Evolutionary conservation across 92 coral and sea anemone genomes (phyloP).

Genomic region (Muricea muricata): DNA sequence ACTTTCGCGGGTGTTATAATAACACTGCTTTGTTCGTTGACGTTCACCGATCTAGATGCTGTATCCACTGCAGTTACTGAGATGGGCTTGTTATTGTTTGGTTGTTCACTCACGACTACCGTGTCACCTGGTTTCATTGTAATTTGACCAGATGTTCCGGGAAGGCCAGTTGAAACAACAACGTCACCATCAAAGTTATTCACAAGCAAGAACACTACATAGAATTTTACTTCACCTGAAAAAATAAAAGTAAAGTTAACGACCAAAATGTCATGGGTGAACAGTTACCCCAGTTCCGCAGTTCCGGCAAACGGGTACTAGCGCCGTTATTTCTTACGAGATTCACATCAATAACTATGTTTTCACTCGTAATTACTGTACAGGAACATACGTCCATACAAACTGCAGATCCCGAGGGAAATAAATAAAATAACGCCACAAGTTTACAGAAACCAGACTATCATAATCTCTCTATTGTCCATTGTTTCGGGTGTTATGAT

Average conservation of each 20-base stretch:
- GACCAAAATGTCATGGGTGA: too few species aligned
- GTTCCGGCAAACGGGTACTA: too few species aligned
- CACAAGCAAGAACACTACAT: conserved; percentile 1
- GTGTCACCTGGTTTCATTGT: conserved; percentile 17
- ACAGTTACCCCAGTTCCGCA: too few species aligned
- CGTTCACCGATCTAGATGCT: not conserved
- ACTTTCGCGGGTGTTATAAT: not conserved
- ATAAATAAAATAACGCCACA: too few species aligned
- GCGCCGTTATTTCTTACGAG: too few species aligned
- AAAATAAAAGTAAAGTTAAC: not conserved
- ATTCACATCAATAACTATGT: too few species aligned
- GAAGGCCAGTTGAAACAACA: conserved; percentile 8
- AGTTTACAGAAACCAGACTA: too few species aligned
- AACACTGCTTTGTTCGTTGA: conserved; percentile 10
- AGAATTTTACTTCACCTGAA: not conserved
- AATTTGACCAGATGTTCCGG: conserved; percentile 6
- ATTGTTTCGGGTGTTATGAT: too few species aligned
- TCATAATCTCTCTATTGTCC: too few species aligned
- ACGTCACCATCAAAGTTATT: conserved; percentile 11
- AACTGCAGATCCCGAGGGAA: too few species aligned
- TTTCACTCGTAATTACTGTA: too few species aligned
- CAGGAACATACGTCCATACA: too few species aligned
- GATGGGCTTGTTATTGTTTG: conserved; percentile 3
- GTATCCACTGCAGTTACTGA: not conserved
- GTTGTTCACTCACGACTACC: conserved; percentile 23